A percentile compares a stretch with the other conserved stretches of the same genome.
Conservation (phyloP, 2,113 vertebrate genomes). For the Vulpes lagopus region DNA sequence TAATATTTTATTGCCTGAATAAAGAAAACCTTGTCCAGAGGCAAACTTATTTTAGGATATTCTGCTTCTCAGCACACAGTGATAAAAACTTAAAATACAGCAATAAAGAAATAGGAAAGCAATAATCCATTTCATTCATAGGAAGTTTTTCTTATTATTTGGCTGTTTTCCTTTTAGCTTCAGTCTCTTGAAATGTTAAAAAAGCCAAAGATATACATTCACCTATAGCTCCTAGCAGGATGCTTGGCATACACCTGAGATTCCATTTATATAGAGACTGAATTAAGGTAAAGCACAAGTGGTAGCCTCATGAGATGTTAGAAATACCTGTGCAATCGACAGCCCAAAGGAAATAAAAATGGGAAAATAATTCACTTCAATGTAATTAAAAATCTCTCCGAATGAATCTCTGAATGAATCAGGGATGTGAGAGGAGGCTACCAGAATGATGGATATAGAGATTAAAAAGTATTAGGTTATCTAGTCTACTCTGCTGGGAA, state of each 20-base stretch:
- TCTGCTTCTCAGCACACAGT: background rate
- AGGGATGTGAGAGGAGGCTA: background rate
- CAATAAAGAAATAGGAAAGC: background rate
- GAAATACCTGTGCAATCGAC: background rate
- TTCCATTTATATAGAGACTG: background rate
- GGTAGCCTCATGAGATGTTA: background rate
- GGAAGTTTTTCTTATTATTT: background rate
- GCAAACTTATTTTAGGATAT: slow-evolving; percentile 20
- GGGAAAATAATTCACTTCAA: background rate
- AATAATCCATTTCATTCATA: background rate
- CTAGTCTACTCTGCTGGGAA: background rate
- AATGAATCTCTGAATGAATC: background rate
- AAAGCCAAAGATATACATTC: background rate
- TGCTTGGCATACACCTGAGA: background rate
- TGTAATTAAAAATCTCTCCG: background rate
- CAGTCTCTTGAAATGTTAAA: background rate
- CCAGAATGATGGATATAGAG: background rate
- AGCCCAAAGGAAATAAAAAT: background rate
- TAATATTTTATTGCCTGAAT: slow-evolving; percentile 6
- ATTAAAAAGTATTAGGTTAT: background rate
- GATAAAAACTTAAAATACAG: background rate
- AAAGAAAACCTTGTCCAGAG: background rate
- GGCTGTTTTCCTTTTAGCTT: background rate
- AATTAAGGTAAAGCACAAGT: background rate
- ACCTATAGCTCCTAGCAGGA: background rate